Conservation (phyloP, 2,113 vertebrate genomes). For the Fukomys damarensis region DNA sequence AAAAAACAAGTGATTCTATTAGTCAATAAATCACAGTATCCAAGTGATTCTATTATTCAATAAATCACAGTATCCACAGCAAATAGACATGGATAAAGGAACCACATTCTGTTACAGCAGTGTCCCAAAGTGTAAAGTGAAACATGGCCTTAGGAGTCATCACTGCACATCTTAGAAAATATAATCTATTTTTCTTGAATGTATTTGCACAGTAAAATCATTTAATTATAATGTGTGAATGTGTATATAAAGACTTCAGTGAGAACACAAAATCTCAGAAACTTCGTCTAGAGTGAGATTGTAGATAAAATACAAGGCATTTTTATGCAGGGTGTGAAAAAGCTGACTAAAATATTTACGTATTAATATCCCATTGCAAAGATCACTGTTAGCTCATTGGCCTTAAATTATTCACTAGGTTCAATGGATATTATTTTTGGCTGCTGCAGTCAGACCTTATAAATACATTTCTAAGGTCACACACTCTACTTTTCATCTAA, state of each 20-base stretch:
- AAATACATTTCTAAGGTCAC: constrained; percentile 83
- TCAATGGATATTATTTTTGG: constrained; percentile 84
- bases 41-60: constrained; percentile 19
- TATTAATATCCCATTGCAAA: constrained; percentile 81
- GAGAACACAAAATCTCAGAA: constrained; percentile 76
- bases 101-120: not conserved
- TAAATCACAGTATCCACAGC: constrained; percentile 37
- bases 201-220: constrained; percentile 65
- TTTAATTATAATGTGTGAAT: constrained; percentile 79
- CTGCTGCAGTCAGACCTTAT: constrained; percentile 79
- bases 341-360: constrained; percentile 83
- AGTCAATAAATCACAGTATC: constrained; percentile 44
- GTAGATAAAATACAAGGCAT: constrained; percentile 68
- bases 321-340: constrained; percentile 80
- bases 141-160: constrained; percentile 67
- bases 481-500: constrained; percentile 72
- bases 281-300: constrained; percentile 71
- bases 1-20: constrained; percentile 3
- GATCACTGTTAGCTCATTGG: constrained; percentile 84
- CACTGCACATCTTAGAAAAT: constrained; percentile 76
- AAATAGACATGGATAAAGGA: constrained; percentile 49
- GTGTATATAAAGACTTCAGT: constrained; percentile 67
- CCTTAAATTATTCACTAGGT: constrained; percentile 83
- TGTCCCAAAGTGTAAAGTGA: constrained; percentile 56
- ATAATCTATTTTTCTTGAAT: constrained; percentile 68